Conservation (phyloP, 1,140 invertebrate species). For the Monochamus saltuarius region DNA sequence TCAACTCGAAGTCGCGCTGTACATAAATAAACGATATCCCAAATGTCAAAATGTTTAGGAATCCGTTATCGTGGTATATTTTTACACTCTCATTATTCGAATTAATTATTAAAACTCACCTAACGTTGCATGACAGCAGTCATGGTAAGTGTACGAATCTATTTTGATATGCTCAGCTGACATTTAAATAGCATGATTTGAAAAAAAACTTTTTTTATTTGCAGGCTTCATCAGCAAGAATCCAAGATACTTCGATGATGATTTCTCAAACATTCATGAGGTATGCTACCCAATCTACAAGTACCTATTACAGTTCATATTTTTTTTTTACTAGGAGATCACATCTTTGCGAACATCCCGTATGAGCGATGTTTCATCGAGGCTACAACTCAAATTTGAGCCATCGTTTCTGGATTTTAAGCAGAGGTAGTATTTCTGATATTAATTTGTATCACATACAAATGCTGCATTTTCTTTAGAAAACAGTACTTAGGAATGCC, state of each 20-base stretch:
- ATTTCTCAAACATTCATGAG: conserved; percentile 47
- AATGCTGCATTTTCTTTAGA: too few relatives aligned
- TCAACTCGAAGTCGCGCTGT: too few relatives aligned
- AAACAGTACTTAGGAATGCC: too few relatives aligned
- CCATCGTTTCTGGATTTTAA: conserved; percentile 68
- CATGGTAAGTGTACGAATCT: conserved; percentile 44
- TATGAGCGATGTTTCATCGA: conserved; percentile 44
- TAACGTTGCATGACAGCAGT: conserved; percentile 51
- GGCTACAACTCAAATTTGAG: conserved; percentile 55
- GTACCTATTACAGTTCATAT: conserved; percentile 3
- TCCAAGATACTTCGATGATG: conserved; percentile 47
- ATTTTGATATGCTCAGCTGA: conserved; percentile 13
- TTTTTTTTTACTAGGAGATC: conserved; percentile 42
- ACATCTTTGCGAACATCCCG: conserved; percentile 44
- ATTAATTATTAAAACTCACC: conserved; percentile 49
- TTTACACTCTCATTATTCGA: conserved; percentile 48
- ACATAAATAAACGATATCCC: conserved; percentile 11
- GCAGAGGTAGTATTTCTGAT: conserved; percentile 58
- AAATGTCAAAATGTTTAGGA: conserved; percentile 45
- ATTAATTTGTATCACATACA: background rate
- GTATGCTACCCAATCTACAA: conserved; percentile 28
- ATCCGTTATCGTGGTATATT: conserved; percentile 46
- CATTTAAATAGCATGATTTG: conserved; percentile 13
- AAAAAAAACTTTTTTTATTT: conserved; percentile 27
- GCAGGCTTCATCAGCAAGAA: conserved; percentile 48